phyloP scores from a whole-genome alignment of 2,113 vertebrate genomes.

The Cyphomyrus plagiostoma region DNA sequence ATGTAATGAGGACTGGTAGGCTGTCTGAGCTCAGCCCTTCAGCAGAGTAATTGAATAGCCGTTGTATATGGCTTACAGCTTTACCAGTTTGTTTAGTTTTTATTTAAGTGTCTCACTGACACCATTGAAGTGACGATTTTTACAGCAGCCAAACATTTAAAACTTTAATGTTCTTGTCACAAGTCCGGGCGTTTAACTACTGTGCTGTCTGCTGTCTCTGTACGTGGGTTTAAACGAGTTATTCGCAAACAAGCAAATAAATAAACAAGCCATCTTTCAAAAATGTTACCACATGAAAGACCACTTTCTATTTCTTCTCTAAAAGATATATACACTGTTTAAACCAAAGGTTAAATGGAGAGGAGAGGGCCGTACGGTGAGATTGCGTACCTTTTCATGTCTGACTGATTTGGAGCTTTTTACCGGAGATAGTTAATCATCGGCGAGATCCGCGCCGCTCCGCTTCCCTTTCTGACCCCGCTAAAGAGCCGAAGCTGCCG shows the following conservation, averaged over 20 bases:
- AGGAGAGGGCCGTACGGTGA: background rate
- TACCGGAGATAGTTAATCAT: constrained; percentile 9
- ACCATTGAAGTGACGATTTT: background rate
- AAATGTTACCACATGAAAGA: background rate
- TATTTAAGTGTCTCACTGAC: background rate
- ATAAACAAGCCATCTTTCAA: constrained; percentile 6
- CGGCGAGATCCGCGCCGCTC: background rate
- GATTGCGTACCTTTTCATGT: background rate
- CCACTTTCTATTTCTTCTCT: background rate
- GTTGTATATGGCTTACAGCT: background rate
- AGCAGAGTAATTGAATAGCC: constrained; percentile 1
- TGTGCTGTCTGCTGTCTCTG: background rate
- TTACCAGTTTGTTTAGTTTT: background rate
- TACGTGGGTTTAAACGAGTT: background rate
- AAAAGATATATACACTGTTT: constrained; percentile 1
- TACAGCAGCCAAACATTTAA: background rate
- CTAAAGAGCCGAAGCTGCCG: constrained; percentile 1
- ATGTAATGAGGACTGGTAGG: background rate
- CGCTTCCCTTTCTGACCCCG: background rate
- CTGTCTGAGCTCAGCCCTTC: background rate
- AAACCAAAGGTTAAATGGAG: background rate
- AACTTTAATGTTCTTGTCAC: background rate
- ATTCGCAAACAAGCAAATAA: background rate
- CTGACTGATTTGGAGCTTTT: constrained; percentile 7
- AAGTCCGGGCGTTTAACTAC: background rate